These are phyloP conservation scores for Andrena dorsata DNA, from an alignment of 2,888 invertebrate species.

Conservation along the genomic window DNA sequence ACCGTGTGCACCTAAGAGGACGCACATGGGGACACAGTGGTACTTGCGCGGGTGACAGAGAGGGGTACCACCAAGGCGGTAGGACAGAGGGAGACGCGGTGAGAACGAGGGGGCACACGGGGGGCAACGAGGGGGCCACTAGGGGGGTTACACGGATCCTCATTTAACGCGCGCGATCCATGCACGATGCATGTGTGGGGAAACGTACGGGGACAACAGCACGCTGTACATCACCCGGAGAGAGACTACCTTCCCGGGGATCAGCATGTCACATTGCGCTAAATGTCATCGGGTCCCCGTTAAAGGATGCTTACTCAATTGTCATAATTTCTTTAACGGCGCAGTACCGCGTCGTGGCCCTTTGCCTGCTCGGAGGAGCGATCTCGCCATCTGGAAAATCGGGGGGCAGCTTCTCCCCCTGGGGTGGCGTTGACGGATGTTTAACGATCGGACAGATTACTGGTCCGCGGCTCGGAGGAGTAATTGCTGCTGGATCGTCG, in stretches of 20 bases:
- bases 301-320: constrained; percentile 77
- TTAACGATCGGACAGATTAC: too few species aligned
- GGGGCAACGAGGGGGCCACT: constrained; percentile 34
- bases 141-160: constrained; percentile 70
- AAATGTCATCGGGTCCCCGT: constrained; percentile 83
- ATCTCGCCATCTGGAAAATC: neutral
- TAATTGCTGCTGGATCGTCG: too few species aligned
- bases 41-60: constrained; percentile 22
- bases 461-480: too few species aligned
- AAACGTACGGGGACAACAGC: constrained; percentile 61
- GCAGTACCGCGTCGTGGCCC: neutral
- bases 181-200: constrained; percentile 21
- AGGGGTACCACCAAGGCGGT: neutral
- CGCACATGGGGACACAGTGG: constrained; percentile 66
- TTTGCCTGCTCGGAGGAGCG: neutral
- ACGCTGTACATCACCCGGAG: constrained; percentile 62
- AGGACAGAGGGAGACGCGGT: constrained; percentile 14
- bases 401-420: neutral
- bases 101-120: constrained; percentile 11
- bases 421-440: too few species aligned
- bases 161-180: constrained; percentile 59
- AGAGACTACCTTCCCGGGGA: constrained; percentile 72
- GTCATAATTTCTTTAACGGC: constrained; percentile 70
- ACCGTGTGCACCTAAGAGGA: constrained; percentile 67
- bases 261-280: constrained; percentile 76